Evolutionary conservation across 2,113 vertebrate species (phyloP).

Genomic region (Meleagris gallopavo): DNA sequence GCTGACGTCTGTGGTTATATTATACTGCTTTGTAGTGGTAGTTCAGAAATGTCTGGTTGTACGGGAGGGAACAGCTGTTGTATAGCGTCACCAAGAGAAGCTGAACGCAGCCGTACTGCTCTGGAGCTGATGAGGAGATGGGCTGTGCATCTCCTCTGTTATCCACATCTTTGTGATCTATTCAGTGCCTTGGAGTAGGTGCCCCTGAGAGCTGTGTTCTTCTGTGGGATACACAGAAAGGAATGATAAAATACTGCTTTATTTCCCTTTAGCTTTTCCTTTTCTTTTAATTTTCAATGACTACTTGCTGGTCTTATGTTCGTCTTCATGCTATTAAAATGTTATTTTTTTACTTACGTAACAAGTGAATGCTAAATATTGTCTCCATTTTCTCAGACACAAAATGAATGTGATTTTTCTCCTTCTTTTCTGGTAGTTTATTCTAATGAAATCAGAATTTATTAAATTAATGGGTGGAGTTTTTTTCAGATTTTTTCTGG

Average conservation of each 20-base stretch:
- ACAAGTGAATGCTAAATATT: not conserved
- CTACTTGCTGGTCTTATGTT: not conserved
- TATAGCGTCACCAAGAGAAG: not conserved
- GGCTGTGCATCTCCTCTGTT: not conserved
- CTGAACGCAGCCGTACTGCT: not conserved
- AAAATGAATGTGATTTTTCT: not conserved
- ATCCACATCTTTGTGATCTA: too few relatives aligned
- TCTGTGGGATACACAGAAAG: not conserved
- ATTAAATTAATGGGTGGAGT: not conserved
- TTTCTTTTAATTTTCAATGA: not conserved
- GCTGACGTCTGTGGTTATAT: not conserved
- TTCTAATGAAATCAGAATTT: not conserved
- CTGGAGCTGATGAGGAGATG: rapidly evolving
- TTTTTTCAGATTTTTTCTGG: not conserved
- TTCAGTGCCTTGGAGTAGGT: not conserved
- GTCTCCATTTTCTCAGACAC: not conserved
- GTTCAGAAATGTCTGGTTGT: not conserved
- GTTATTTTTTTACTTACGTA: not conserved
- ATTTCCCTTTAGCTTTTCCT: not conserved
- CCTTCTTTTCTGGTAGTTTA: not conserved
- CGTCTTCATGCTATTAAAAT: not conserved
- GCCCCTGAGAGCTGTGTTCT: not conserved
- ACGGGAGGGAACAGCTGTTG: not conserved
- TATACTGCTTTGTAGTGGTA: not conserved
- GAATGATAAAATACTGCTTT: not conserved